phyloP scores from a whole-genome alignment of 2,797 vertebrate species.

The Leptoclinus maculatus region DNA sequence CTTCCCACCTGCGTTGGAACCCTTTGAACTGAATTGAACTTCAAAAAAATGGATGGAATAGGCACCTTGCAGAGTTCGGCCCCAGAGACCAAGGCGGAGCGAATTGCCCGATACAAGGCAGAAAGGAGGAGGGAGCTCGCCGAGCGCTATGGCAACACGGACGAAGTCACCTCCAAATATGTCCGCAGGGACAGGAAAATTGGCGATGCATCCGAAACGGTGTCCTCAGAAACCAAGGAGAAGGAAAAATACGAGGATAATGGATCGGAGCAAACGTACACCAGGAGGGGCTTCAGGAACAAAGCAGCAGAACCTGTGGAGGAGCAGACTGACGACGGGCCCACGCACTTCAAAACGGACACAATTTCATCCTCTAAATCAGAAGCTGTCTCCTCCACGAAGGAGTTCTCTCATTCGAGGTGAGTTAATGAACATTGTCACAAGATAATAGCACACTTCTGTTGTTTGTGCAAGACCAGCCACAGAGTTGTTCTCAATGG shows the following conservation, averaged over 20 bases:
- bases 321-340: conserved; percentile 28
- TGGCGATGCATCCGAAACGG: conserved; percentile 57
- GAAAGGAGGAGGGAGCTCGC: conserved; percentile 86
- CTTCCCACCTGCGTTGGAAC: conserved; percentile 19
- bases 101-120: conserved; percentile 88
- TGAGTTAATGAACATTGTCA: conserved; percentile 56
- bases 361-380: conserved; percentile 17
- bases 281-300: conserved; percentile 60
- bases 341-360: conserved; percentile 32
- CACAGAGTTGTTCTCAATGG: background rate
- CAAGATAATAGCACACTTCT: background rate
- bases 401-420: conserved; percentile 59
- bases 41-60: conserved; percentile 76
- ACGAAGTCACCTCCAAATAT: conserved; percentile 81
- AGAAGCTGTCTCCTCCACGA: conserved; percentile 37
- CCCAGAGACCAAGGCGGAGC: conserved; percentile 85
- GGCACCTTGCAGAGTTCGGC: conserved; percentile 81
- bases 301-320: conserved; percentile 35
- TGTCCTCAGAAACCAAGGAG: conserved; percentile 48
- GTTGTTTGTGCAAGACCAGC: conserved; percentile 13
- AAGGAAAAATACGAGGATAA: conserved; percentile 60
- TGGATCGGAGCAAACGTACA: conserved; percentile 46
- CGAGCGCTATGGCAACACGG: conserved; percentile 82
- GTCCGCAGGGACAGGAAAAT: conserved; percentile 77
- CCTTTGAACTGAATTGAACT: background rate